Base-by-base conservation (phyloP, 2,113 vertebrate species). In the Orcinus orca region DNA sequence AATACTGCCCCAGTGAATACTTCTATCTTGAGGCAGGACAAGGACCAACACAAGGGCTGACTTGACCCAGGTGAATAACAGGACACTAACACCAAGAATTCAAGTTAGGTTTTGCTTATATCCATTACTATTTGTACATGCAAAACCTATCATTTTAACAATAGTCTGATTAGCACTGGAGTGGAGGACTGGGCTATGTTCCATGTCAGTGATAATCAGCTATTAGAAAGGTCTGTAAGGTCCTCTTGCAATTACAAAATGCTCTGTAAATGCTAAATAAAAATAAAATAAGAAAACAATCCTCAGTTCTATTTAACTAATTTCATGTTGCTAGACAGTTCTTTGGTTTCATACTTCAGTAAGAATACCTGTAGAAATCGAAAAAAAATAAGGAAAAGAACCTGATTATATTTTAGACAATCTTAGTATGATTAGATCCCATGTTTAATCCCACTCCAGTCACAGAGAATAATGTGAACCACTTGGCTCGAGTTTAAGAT, bases 171-270 rank as follows among this genome's bases (percentile, higher is more conserved):
- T 85, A 93, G 71, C 65, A 92, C 6, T 81, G 55, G 62, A 88
- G 26, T 83, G 33, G 94, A 65, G 68, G 55, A 86, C 29, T 79
- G 18, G 58, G 21, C 44, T 95, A 8, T 77, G 44, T 93, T 96
- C 77, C 33, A 80, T 12, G 12, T 77, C 77, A 97, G 36, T 88
- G 47, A 80, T n/a, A 96, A 96, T 38, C 20, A 44, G 36, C 65
- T 95, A 87, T 77, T 55, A 94, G 83, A 97, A 93, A 79, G 31
- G 71, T 92, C 12, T 77, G 6, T 53, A 44, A 93, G 83, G 77
- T 81, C 95, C 33, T 93, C 79, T 38, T 91, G 77, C 31, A 93
- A 82, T 95, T 88, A 95, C n/a, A 85, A 96, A 95, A 97, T 95
- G 60, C 58, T 73, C 90, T 53, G 5, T 85, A 82, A 92, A 82